phyloP scores from a whole-genome alignment of 2,888 invertebrate species.

The Cheilosia grossa region DNA sequence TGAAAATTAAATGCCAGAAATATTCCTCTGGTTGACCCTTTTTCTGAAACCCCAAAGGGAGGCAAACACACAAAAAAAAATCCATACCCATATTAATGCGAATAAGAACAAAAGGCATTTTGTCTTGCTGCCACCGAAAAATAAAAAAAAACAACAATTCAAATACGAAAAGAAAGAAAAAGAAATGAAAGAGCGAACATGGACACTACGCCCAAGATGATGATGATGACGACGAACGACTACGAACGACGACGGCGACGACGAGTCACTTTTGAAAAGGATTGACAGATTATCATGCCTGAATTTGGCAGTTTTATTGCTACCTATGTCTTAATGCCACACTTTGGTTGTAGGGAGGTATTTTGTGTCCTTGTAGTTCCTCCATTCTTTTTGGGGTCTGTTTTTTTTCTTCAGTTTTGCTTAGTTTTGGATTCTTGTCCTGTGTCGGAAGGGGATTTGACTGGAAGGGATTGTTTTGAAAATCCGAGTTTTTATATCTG shows the following conservation, averaged over 20 bases:
- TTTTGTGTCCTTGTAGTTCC: conserved; percentile 29
- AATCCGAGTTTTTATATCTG: too few relatives aligned
- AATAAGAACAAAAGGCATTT: conserved; percentile 67
- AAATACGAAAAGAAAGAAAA: conserved; percentile 11
- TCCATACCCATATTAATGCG: conserved; percentile 34
- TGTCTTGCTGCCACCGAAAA: conserved; percentile 60
- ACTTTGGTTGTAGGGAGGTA: conserved; percentile 68
- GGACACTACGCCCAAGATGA: conserved; percentile 3
- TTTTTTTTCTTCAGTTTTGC: background rate
- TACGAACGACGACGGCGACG: conserved; percentile 35
- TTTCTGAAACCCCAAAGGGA: conserved; percentile 1
- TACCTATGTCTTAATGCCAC: conserved; percentile 74
- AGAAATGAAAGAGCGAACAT: background rate
- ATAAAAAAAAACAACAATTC: conserved; percentile 38
- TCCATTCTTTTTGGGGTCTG: background rate
- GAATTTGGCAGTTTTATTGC: conserved; percentile 75
- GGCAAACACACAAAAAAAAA: background rate
- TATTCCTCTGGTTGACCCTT: background rate
- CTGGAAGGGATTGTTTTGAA: too few relatives aligned
- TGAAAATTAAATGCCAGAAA: conserved; percentile 5
- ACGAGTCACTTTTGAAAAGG: conserved; percentile 72
- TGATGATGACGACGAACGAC: conserved; percentile 8
- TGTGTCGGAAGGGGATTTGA: background rate
- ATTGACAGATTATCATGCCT: conserved; percentile 75
- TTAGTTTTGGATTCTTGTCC: background rate